These are phyloP conservation scores for Chauna torquata DNA, from an alignment of 2,113 vertebrate species.

Conservation along the genomic window DNA sequence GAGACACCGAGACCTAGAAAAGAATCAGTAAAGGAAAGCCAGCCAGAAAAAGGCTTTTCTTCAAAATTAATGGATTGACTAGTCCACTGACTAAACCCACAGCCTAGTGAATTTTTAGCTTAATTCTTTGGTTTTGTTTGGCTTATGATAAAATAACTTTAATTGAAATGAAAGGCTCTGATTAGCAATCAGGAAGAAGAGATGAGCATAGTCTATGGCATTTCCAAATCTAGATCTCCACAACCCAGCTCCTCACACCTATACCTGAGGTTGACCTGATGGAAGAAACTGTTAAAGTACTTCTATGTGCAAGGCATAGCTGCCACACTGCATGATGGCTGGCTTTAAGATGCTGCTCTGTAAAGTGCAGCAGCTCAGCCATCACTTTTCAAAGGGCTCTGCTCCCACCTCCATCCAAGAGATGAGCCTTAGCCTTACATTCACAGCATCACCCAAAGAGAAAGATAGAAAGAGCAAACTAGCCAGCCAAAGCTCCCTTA, in stretches of 20 bases:
- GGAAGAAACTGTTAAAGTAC: neutral
- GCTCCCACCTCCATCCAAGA: neutral
- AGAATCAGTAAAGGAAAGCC: neutral
- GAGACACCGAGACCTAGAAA: neutral
- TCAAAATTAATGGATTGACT: neutral
- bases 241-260: neutral
- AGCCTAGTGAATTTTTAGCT: neutral
- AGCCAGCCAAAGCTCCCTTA: neutral
- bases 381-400: neutral
- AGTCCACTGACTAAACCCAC: neutral
- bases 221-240: neutral
- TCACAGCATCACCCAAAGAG: neutral
- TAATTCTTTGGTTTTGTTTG: conserved; percentile 3
- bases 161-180: neutral
- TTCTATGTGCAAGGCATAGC: neutral
- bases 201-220: neutral
- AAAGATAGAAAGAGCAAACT: neutral
- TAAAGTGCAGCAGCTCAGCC: neutral
- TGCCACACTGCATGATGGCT: neutral
- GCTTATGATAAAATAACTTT: neutral
- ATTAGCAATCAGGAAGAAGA: neutral
- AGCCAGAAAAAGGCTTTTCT: neutral
- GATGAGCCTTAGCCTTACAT: neutral
- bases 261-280: neutral
- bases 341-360: neutral